Percentiles rank a stretch among this genome's conserved stretches.
These are phyloP conservation scores for Enteromius anoplus DNA, from an alignment of 2,797 vertebrate species.

Conservation along the genomic window DNA sequence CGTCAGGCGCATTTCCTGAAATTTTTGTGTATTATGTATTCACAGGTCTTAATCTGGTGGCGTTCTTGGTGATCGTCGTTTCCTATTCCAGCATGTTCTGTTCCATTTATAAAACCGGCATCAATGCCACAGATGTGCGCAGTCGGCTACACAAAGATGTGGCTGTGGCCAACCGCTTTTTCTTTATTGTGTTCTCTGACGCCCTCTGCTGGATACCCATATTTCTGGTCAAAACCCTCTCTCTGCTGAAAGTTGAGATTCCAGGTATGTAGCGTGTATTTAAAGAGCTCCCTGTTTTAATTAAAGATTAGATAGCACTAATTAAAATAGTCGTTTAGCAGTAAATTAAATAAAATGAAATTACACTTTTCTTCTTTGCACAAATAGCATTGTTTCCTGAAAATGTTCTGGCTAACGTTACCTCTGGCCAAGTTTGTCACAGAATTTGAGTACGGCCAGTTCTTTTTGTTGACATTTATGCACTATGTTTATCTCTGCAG, in stretches of 20 bases:
- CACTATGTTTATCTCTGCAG: constrained; percentile 59
- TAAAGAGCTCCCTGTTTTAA: not conserved
- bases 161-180: constrained; percentile 79
- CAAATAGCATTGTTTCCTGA: not conserved
- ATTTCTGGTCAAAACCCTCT: constrained; percentile 82
- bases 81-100: constrained; percentile 82
- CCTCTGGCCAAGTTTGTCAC: not conserved
- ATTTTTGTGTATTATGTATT: constrained; percentile 44
- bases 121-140: constrained; percentile 76
- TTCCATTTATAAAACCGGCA: constrained; percentile 81
- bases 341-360: no score
- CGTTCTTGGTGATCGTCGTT: constrained; percentile 78
- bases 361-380: not conserved
- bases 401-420: not conserved
- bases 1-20: not conserved
- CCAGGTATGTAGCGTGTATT: constrained; percentile 68
- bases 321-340: no score
- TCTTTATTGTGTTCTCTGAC: constrained; percentile 88
- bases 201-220: constrained; percentile 91
- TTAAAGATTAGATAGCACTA: not conserved
- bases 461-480: not conserved
- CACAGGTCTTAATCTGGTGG: constrained; percentile 81
- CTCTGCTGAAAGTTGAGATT: constrained; percentile 80
- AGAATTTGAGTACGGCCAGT: not conserved
- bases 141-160: constrained; percentile 77